A percentile compares a stretch with the other conserved stretches of the same genome.
Evolutionary conservation across 1,140 invertebrate genomes (phyloP).

Genomic region (Frieseomelitta varia): DNA sequence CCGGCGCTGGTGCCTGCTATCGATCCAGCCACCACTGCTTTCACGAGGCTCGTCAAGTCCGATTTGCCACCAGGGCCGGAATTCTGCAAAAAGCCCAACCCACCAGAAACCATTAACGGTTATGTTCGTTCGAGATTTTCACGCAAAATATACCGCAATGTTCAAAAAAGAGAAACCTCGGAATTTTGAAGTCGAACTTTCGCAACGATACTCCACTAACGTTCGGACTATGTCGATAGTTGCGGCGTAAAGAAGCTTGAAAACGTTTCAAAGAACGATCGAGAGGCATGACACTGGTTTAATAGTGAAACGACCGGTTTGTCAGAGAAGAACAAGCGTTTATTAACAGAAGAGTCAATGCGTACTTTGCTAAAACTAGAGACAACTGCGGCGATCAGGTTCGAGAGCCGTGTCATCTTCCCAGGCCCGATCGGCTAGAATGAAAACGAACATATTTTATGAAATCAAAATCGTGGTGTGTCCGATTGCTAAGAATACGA

Average conservation of each 20-base stretch:
- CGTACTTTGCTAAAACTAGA: constrained; percentile 75
- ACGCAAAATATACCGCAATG: background rate
- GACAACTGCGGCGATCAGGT: constrained; percentile 70
- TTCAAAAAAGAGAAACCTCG: too few species aligned
- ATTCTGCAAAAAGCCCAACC: constrained; percentile 46
- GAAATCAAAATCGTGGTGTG: background rate
- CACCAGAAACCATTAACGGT: constrained; percentile 17
- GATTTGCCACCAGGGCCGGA: constrained; percentile 52
- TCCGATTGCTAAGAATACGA: background rate
- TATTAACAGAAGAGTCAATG: constrained; percentile 40
- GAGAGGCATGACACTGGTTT: constrained; percentile 16
- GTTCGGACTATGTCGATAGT: too few species aligned
- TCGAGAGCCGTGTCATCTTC: constrained; percentile 70
- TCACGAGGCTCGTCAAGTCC: constrained; percentile 73
- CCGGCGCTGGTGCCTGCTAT: constrained; percentile 76
- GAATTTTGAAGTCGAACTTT: background rate
- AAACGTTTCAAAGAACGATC: background rate
- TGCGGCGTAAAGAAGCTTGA: background rate
- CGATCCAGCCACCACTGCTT: constrained; percentile 72
- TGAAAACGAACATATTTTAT: background rate
- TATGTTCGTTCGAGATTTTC: background rate
- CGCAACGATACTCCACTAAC: background rate
- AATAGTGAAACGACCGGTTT: constrained; percentile 19
- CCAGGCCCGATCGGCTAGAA: constrained; percentile 72
- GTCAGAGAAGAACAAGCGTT: background rate